Conservation (phyloP, 2,113 vertebrate species). For the Dromiciops gliroides region DNA sequence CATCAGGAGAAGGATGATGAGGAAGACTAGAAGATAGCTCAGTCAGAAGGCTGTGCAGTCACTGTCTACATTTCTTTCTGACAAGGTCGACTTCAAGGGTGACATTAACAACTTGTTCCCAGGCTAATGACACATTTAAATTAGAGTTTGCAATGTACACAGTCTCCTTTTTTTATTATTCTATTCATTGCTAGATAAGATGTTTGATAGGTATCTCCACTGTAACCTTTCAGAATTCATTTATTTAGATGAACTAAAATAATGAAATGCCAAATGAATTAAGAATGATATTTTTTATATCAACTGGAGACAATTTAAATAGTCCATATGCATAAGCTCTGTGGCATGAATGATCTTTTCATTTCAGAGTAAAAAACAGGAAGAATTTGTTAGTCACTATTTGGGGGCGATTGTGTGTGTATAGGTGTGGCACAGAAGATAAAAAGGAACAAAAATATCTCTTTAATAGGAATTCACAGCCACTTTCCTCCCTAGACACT, state of each 20-base stretch:
- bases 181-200: constrained; percentile 79
- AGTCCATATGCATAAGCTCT: constrained; percentile 70
- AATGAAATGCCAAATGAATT: constrained; percentile 85
- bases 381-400: constrained; percentile 64
- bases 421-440: background rate
- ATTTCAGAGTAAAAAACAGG: constrained; percentile 73
- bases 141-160: constrained; percentile 75
- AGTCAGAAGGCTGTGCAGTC: constrained; percentile 55
- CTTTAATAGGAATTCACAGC: background rate
- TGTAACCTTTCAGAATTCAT: constrained; percentile 84
- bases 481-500: constrained; percentile 1
- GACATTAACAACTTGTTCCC: constrained; percentile 79
- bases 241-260: constrained; percentile 84
- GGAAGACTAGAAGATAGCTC: constrained; percentile 57
- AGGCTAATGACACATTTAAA: constrained; percentile 82
- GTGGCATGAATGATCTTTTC: constrained; percentile 79
- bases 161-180: constrained; percentile 66
- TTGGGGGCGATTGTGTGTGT: background rate
- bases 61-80: constrained; percentile 72
- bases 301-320: constrained; percentile 81
- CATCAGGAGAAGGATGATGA: constrained; percentile 37
- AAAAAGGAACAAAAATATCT: background rate
- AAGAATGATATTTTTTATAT: constrained; percentile 83
- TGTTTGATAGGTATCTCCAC: constrained; percentile 78
- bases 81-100: constrained; percentile 80